phyloP scores from a whole-genome alignment of 1,140 invertebrate species.

The Olivierus martensii region DNA sequence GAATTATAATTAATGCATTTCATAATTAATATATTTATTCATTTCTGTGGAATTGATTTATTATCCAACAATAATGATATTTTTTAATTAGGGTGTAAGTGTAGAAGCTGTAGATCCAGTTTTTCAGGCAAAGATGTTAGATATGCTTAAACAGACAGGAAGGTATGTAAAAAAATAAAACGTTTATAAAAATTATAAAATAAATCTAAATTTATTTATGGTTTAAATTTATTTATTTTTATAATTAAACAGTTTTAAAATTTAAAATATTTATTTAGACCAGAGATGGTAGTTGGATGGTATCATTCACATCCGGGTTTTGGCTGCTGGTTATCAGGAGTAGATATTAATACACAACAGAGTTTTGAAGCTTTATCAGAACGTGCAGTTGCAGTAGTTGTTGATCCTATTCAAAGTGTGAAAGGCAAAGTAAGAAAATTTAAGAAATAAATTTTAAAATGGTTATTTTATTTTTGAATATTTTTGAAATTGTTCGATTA shows the following conservation, averaged over 20 bases:
- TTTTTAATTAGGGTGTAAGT: conserved; percentile 65
- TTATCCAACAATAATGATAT: too few species aligned
- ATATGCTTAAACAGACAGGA: conserved; percentile 98
- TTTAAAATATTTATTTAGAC: conserved; percentile 34
- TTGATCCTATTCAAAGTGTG: conserved; percentile 98
- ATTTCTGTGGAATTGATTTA: too few species aligned
- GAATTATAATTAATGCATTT: too few species aligned
- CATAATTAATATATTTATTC: too few species aligned
- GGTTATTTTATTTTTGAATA: conserved; percentile 3
- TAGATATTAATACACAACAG: conserved; percentile 99
- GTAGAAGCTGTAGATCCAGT: conserved; percentile 99
- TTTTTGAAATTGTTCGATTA: too few species aligned
- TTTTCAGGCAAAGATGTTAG: conserved; percentile 99
- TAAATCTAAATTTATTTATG: neutral
- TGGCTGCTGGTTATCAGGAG: conserved; percentile 98
- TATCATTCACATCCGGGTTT: conserved; percentile 99
- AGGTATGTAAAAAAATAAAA: conserved; percentile 33
- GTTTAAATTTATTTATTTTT: neutral
- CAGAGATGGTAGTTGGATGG: conserved; percentile 99
- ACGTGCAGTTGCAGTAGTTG: conserved; percentile 95
- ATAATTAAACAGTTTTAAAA: too few species aligned
- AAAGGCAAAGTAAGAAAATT: conserved; percentile 52
- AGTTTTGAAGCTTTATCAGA: conserved; percentile 98
- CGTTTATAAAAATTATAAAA: too few species aligned
- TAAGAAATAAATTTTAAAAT: neutral